phyloP scores from a whole-genome alignment of 2,888 invertebrate genomes.

The Athalia circularis region DNA sequence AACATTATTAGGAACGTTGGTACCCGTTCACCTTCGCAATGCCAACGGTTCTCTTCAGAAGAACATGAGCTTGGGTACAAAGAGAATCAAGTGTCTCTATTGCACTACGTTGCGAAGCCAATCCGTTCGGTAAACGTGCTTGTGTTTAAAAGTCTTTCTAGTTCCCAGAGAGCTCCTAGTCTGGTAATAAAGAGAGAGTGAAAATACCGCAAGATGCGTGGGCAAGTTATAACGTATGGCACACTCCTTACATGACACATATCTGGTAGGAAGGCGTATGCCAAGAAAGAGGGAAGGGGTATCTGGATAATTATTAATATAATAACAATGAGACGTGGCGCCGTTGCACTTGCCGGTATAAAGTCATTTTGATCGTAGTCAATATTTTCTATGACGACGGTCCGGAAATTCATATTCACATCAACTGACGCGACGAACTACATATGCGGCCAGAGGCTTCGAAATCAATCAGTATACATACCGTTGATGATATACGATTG shows the following conservation, averaged over 20 bases:
- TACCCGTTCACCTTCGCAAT: constrained; percentile 4
- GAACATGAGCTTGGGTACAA: not conserved
- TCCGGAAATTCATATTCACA: no score
- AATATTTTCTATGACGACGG: no score
- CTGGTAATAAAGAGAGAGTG: not conserved
- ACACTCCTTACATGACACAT: not conserved
- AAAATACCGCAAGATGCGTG: constrained; percentile 31
- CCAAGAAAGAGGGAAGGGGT: not conserved
- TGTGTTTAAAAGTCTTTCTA: constrained; percentile 2
- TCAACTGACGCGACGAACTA: no score
- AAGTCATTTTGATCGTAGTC: no score
- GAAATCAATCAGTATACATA: no score
- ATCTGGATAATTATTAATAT: no score
- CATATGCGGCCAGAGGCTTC: no score
- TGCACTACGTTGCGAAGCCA: not conserved
- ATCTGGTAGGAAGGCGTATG: not conserved
- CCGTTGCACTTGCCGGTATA: no score
- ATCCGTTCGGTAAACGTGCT: not conserved
- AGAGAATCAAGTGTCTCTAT: constrained; percentile 18
- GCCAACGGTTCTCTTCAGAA: not conserved
- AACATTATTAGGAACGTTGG: not conserved
- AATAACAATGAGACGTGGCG: no score
- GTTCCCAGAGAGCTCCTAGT: not conserved
- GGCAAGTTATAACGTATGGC: constrained; percentile 2
- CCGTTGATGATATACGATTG: no score